Percentiles rank a stretch among this genome's conserved stretches.
phyloP scores from a whole-genome alignment of 1,140 invertebrate species.

The Bombus vancouverensis region DNA sequence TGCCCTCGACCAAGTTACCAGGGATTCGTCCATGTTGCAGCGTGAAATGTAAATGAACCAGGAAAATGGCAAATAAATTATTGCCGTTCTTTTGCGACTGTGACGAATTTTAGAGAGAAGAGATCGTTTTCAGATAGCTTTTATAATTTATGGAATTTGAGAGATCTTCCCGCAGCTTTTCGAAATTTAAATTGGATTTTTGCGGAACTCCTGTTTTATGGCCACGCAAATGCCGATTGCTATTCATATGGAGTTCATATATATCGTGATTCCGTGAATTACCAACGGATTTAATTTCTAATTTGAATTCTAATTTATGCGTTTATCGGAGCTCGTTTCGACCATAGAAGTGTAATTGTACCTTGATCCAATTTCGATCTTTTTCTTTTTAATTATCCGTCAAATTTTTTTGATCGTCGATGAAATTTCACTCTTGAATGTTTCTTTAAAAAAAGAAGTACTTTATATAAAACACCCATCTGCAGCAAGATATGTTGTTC shows the following conservation, averaged over 20 bases:
- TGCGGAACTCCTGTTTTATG: not conserved
- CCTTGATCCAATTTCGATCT: not conserved
- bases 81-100: not conserved
- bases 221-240: not conserved
- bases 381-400: not conserved
- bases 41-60: not conserved
- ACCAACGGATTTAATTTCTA: not conserved
- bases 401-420: too few relatives aligned
- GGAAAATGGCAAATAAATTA: slow-evolving; percentile 12
- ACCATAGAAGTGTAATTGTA: not conserved
- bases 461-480: too few relatives aligned
- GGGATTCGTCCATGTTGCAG: not conserved
- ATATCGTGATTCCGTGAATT: not conserved
- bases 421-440: too few relatives aligned
- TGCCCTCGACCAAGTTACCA: not conserved
- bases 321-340: not conserved
- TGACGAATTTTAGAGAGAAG: not conserved
- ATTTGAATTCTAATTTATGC: slow-evolving; percentile 23
- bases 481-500: too few relatives aligned
- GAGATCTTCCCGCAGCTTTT: not conserved
- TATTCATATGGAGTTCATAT: not conserved
- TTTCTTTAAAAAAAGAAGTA: too few relatives aligned
- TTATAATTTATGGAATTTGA: not conserved
- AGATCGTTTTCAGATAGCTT: not conserved
- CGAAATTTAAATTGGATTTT: slow-evolving; percentile 13